Conservation (phyloP, 2,888 invertebrate genomes). For the Dryomyza anilis region DNA sequence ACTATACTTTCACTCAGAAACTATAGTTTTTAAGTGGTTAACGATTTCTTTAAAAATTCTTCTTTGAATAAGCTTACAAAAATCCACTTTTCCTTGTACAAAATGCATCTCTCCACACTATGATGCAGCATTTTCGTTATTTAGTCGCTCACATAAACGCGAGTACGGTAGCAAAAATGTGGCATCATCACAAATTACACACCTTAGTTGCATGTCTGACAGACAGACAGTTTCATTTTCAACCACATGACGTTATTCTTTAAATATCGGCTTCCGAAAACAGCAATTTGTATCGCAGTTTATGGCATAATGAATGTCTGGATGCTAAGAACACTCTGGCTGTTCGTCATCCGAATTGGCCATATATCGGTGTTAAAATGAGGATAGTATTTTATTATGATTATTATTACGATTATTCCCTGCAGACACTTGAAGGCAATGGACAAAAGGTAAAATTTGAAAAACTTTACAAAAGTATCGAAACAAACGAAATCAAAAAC, state of each 20-base stretch:
- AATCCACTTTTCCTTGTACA: too few relatives aligned
- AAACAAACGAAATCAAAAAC: background rate
- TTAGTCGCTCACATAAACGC: background rate
- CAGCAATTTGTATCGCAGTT: background rate
- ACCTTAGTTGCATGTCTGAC: background rate
- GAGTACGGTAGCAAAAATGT: background rate
- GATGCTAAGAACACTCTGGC: background rate
- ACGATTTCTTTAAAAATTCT: too few relatives aligned
- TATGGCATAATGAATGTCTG: background rate
- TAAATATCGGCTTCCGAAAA: background rate
- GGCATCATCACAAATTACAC: background rate
- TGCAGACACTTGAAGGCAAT: background rate
- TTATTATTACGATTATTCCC: slow-evolving; percentile 45
- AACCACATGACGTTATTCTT: background rate
- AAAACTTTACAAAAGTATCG: slow-evolving; percentile 1
- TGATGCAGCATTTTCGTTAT: too few relatives aligned
- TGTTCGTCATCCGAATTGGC: too few relatives aligned
- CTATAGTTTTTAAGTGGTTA: too few relatives aligned
- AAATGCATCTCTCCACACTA: too few relatives aligned
- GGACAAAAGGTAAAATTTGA: slow-evolving; percentile 1
- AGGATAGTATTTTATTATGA: slow-evolving; percentile 54
- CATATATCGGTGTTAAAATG: slow-evolving; percentile 50
- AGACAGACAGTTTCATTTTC: slow-evolving; percentile 2
- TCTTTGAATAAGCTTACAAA: too few relatives aligned
- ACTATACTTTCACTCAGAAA: too few relatives aligned